Percentiles rank a stretch among this genome's conserved stretches.
Evolutionary conservation across 2,113 vertebrate species (phyloP).

Genomic region (Carettochelys insculpta): DNA sequence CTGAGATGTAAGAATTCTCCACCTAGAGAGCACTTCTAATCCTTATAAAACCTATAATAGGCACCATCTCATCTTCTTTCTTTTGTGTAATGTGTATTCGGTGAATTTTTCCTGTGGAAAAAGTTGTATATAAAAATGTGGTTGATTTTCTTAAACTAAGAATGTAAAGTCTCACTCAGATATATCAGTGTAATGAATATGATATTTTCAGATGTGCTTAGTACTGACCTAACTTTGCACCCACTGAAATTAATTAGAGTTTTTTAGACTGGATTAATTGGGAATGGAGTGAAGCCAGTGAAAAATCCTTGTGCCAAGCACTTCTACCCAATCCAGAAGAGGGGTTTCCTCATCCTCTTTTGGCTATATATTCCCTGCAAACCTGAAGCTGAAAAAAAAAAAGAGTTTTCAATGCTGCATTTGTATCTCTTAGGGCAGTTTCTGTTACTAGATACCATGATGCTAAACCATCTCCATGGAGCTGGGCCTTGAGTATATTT

Average conservation of each 20-base stretch:
- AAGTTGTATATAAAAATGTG: neutral
- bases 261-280: neutral
- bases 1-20: neutral
- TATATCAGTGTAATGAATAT: neutral
- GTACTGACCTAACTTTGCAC: neutral
- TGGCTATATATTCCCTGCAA: neutral
- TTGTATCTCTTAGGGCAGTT: neutral
- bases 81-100: neutral
- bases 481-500: neutral
- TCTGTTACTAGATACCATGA: neutral
- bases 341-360: neutral
- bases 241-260: neutral
- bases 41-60: neutral
- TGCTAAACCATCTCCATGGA: neutral
- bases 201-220: neutral
- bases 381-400: neutral
- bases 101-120: neutral
- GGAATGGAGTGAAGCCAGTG: neutral
- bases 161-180: neutral
- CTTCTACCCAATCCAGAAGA: neutral
- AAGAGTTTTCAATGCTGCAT: too few relatives aligned
- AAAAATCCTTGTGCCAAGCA: neutral
- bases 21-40: neutral
- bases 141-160: neutral
- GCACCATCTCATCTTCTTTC: constrained; percentile 1